Conservation (phyloP, 2,113 vertebrate genomes). For the Labeo rohita region DNA sequence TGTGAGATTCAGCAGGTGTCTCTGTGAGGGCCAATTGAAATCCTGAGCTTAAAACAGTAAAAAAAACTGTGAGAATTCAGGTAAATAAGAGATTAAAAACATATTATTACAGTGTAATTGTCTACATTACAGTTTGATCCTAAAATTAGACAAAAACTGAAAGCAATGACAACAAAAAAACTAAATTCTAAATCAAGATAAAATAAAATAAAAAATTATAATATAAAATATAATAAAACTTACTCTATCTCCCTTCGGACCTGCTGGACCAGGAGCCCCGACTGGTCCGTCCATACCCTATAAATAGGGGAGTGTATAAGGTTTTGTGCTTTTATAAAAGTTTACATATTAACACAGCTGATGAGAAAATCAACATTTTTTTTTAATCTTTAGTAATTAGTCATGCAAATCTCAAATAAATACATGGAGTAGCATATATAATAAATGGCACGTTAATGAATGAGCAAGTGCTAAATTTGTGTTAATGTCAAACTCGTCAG, state of each 20-base stretch:
- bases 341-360: not conserved
- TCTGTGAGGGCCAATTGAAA: not conserved
- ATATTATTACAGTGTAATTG: too few relatives aligned
- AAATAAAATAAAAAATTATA: not conserved
- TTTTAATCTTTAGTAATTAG: not conserved
- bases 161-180: not conserved
- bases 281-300: slow-evolving; percentile 90
- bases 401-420: slow-evolving; percentile 58
- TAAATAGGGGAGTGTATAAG: slow-evolving; percentile 44
- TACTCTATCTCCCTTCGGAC: slow-evolving; percentile 97
- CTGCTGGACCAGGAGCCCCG: slow-evolving; percentile 92
- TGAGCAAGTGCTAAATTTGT: slow-evolving; percentile 77
- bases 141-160: not conserved
- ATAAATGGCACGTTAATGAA: slow-evolving; percentile 72
- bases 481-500: slow-evolving; percentile 67
- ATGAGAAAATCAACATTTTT: not conserved
- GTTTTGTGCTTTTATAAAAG: slow-evolving; percentile 2
- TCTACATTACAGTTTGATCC: not conserved
- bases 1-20: not conserved
- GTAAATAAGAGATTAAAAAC: not conserved
- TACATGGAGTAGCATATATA: slow-evolving; percentile 53
- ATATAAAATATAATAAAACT: slow-evolving; percentile 66
- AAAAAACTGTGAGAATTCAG: not conserved
- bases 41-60: not conserved
- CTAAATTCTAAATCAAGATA: not conserved